These are phyloP conservation scores for Laupala kohalensis DNA, from an alignment of 1,140 invertebrate species.

Conservation along the genomic window DNA sequence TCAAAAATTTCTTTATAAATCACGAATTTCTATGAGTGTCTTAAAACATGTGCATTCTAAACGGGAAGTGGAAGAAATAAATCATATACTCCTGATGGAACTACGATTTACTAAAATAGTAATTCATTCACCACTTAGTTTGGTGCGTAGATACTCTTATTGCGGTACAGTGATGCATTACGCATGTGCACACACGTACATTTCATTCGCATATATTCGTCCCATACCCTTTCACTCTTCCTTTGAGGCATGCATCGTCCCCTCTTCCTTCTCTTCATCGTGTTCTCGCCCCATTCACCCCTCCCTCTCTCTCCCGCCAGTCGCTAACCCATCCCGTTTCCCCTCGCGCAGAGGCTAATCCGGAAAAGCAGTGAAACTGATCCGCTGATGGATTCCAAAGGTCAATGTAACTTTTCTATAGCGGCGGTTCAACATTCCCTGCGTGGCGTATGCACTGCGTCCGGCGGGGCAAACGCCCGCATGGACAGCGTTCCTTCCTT, in stretches of 20 bases:
- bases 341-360: neutral
- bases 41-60: too few relatives aligned
- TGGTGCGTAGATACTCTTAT: too few relatives aligned
- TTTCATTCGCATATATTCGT: too few relatives aligned
- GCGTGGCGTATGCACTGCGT: neutral
- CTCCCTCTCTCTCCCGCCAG: neutral
- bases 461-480: too few relatives aligned
- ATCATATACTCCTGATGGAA: too few relatives aligned
- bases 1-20: too few relatives aligned
- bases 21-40: too few relatives aligned
- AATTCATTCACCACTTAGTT: too few relatives aligned
- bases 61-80: too few relatives aligned
- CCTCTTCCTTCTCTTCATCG: neutral
- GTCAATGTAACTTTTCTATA: conserved; percentile 9
- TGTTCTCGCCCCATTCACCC: neutral
- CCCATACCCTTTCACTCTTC: neutral
- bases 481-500: neutral
- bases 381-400: conserved; percentile 6
- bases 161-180: too few relatives aligned
- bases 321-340: neutral
- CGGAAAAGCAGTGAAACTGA: conserved; percentile 3
- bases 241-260: neutral
- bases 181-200: neutral
- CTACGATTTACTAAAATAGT: too few relatives aligned
- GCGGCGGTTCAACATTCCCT: neutral